Evolutionary conservation across 2,797 vertebrate species (phyloP).

Genomic region (Erithacus rubecula): DNA sequence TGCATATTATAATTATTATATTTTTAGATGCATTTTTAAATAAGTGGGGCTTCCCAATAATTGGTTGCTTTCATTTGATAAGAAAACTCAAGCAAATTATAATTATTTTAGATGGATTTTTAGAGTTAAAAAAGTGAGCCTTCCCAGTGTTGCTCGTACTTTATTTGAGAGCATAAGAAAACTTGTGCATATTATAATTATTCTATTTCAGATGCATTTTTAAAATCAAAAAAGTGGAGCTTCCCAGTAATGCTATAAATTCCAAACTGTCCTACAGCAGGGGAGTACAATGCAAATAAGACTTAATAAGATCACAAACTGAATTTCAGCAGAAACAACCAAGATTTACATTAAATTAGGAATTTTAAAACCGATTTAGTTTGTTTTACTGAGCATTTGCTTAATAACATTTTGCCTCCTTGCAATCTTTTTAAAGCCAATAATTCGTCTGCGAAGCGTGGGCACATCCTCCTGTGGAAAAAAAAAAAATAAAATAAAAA

Average conservation of each 20-base stretch:
- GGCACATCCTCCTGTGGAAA: constrained; percentile 71
- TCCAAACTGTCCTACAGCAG: constrained; percentile 79
- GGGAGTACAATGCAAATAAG: constrained; percentile 78
- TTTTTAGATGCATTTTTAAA: background rate
- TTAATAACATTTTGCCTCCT: constrained; percentile 84
- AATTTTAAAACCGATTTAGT: constrained; percentile 83
- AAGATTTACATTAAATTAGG: constrained; percentile 87
- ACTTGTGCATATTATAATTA: constrained; percentile 49
- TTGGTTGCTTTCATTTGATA: background rate
- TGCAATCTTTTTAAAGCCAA: constrained; percentile 83
- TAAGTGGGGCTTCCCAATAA: too few species aligned
- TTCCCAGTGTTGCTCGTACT: background rate
- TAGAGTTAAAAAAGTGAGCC: background rate
- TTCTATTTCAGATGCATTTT: constrained; percentile 60
- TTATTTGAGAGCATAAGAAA: background rate
- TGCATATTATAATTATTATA: constrained; percentile 59
- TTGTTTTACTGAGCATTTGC: constrained; percentile 87
- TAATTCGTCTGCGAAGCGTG: constrained; percentile 79
- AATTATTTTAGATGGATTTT: background rate
- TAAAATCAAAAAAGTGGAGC: constrained; percentile 68
- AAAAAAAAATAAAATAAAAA: constrained; percentile 9
- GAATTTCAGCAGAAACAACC: constrained; percentile 80
- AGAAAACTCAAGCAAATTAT: too few species aligned
- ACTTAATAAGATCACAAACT: constrained; percentile 85
- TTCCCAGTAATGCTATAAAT: constrained; percentile 76